Base-by-base conservation (phyloP, 30 jellyfish, hydroid and myxozoan species). In the Calvadosia cruxmelitensis region DNA sequence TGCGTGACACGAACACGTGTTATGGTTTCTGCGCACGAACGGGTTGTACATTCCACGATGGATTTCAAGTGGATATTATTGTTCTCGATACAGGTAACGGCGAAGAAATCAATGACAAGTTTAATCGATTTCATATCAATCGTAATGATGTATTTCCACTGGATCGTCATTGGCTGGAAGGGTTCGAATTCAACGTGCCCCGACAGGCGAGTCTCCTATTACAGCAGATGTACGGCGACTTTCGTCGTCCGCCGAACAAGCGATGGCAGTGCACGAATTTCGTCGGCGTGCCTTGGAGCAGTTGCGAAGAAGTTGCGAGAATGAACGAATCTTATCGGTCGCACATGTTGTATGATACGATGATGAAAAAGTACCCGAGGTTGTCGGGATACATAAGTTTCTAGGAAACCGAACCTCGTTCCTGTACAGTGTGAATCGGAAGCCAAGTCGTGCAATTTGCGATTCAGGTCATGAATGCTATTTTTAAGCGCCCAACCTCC, bases 41-140 rank as follows among this genome's bases (percentile, higher is more conserved):
- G 3, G 96, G 96, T 15, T 86, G 96, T 50, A 31, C 52, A 0
- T 70, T 53, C 33, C 94, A 82, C 50, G 95, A 89, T 63, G 98
- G 98, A 50, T 57, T 72, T 0, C 93, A 84, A 76, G 57, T 81
- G 3, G 98, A 81, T 50, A 82, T 89, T 0, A 74, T 76, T 50
- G 94, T 84, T n/a, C 72, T 82, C 53, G 83, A 53, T 29, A 28
- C 67, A 24, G 24, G 50, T 26, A 49, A 48, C 2, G 93, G 74
- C 35, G 31, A 69, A 1, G 52, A 79, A 3, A 70, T 26, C 0
- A 71, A 66, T 33, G 63, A 24, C 48, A 29, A 49, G n/a, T 27
- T 16, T 20, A 79, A 64, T 23, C 16, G 53, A 23, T 66, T 70
- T 57, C 29, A 72, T 53, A 64, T 71, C 13, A 20, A 42, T 0